phyloP scores from a whole-genome alignment of 2,888 invertebrate genomes.

The Slavum lentiscoides region DNA sequence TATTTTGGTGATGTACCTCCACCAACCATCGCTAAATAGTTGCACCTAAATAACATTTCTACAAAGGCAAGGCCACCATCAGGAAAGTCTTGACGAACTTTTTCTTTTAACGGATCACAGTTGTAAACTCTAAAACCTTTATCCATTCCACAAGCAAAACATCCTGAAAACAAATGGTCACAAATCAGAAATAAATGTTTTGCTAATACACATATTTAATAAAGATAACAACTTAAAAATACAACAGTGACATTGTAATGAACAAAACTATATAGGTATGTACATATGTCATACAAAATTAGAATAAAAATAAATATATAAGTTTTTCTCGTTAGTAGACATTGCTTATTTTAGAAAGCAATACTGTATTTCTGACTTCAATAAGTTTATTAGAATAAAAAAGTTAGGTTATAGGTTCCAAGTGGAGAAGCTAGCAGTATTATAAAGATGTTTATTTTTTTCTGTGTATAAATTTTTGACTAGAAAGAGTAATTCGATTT shows the following conservation, averaged over 20 bases:
- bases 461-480: no score
- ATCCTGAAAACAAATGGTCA: conserved; percentile 67
- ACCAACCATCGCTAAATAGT: conserved; percentile 93
- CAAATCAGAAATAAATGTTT: not conserved
- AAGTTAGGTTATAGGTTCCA: no score
- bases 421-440: no score
- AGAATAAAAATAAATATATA: not conserved
- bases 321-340: not conserved
- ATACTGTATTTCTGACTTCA: no score
- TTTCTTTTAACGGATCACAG: conserved; percentile 95
- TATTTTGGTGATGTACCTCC: conserved; percentile 90
- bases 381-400: no score
- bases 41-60: conserved; percentile 97
- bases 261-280: not conserved
- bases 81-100: conserved; percentile 90
- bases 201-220: not conserved
- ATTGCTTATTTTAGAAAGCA: no score
- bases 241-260: not conserved
- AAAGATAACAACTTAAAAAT: conserved; percentile 13
- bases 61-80: conserved; percentile 93
- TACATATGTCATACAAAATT: not conserved
- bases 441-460: no score
- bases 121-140: conserved; percentile 96
- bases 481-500: no score
- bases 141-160: conserved; percentile 96